Conservation (phyloP, 2,888 invertebrate species). For the Scaptomyza polygonia region DNA sequence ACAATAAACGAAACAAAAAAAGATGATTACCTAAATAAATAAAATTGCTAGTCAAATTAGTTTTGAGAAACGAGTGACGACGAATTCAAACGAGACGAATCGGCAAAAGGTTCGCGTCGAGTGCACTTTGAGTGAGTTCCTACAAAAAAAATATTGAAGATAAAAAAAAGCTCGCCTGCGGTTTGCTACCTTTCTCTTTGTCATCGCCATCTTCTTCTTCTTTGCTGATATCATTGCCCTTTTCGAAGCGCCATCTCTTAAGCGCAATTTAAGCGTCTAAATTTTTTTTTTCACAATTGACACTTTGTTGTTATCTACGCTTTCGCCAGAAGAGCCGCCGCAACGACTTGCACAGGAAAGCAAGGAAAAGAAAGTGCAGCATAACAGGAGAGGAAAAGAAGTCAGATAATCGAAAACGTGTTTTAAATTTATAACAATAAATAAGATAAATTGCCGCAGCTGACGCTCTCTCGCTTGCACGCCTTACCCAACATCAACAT, state of each 20-base stretch:
- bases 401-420: conserved; percentile 42
- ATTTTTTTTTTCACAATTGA: conserved; percentile 37
- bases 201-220: background rate
- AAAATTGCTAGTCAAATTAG: conserved; percentile 65
- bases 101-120: conserved; percentile 24
- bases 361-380: conserved; percentile 48
- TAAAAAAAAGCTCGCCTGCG: conserved; percentile 6
- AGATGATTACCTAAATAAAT: conserved; percentile 71
- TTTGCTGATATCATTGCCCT: conserved; percentile 9
- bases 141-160: conserved; percentile 21
- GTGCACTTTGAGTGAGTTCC: conserved; percentile 42
- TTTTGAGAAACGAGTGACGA: conserved; percentile 36
- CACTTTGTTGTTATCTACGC: conserved; percentile 40
- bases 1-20: conserved; percentile 29
- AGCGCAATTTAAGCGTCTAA: conserved; percentile 11
- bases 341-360: background rate
- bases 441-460: conserved; percentile 41
- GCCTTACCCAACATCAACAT: conserved; percentile 1
- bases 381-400: conserved; percentile 14
- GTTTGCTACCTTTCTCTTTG: conserved; percentile 19
- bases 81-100: conserved; percentile 16
- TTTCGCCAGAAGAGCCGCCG: conserved; percentile 32
- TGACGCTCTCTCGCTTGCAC: conserved; percentile 23
- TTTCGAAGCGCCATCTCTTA: conserved; percentile 15
- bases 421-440: conserved; percentile 53